Evolutionary conservation across 64 coral and sea anemone genomes (phyloP).

Genomic region (Actinia equina): DNA sequence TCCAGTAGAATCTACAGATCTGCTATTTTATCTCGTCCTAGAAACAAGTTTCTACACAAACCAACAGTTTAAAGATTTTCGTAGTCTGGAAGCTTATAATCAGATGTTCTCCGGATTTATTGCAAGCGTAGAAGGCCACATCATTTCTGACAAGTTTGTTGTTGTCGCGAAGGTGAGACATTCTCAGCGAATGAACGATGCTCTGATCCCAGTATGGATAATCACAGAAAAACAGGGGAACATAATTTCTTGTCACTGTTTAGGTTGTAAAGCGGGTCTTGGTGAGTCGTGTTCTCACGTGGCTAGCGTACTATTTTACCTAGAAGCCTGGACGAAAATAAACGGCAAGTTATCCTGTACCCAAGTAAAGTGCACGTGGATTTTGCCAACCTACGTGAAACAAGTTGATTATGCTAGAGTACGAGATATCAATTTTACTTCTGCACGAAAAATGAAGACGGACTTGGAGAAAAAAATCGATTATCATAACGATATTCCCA

Average conservation of each 20-base stretch:
- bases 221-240: not conserved
- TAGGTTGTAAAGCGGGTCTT: not conserved
- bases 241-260: not conserved
- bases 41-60: constrained; percentile 34
- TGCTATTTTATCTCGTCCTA: constrained; percentile 25
- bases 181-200: constrained; percentile 29
- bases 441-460: not conserved
- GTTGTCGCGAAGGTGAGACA: constrained; percentile 32
- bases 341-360: constrained; percentile 32
- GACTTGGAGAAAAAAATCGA: not conserved
- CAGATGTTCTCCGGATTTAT: constrained; percentile 19
- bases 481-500: not conserved
- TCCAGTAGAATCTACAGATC: constrained; percentile 26
- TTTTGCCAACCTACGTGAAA: constrained; percentile 7
- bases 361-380: constrained; percentile 40
- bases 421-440: constrained; percentile 5
- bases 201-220: constrained; percentile 6
- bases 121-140: not conserved
- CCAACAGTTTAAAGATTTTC: constrained; percentile 37
- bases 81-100: constrained; percentile 38
- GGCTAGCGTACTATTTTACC: constrained; percentile 12
- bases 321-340: constrained; percentile 15
- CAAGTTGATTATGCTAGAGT: constrained; percentile 16
- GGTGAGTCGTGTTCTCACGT: constrained; percentile 6
- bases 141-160: constrained; percentile 12